Conservation (phyloP, 2,113 vertebrate species). For the Apodemus speciosus region DNA sequence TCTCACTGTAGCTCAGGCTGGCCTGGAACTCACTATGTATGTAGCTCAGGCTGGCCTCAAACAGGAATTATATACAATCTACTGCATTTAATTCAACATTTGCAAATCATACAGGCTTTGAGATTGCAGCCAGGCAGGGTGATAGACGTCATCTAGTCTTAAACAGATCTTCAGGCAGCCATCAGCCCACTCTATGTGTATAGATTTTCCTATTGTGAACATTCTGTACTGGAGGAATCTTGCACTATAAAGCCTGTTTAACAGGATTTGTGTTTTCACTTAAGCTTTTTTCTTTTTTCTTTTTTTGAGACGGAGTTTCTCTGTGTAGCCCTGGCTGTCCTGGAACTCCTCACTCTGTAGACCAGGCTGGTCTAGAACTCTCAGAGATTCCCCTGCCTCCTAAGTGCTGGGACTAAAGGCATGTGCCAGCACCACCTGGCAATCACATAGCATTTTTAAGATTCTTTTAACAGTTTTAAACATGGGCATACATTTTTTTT, state of each 20-base stretch:
- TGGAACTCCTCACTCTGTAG: background rate
- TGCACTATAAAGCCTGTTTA: background rate
- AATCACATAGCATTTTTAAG: background rate
- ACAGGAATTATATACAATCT: background rate
- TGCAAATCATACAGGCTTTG: background rate
- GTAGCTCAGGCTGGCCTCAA: background rate
- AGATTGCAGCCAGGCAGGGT: conserved; percentile 20
- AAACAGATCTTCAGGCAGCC: background rate
- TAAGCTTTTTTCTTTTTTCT: background rate
- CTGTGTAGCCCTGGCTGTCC: background rate
- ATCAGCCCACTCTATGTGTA: background rate
- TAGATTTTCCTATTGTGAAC: background rate
- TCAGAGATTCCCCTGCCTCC: background rate
- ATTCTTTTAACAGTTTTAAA: background rate
- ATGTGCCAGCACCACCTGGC: background rate
- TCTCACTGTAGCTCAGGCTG: background rate
- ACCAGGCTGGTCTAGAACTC: background rate
- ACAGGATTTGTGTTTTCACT: background rate
- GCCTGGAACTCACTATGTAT: too few relatives aligned
- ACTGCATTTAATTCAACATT: conserved; percentile 51
- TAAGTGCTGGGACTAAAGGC: background rate
- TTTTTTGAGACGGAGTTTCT: background rate
- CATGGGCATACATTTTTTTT: background rate
- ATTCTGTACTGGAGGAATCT: background rate
- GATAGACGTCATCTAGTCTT: background rate